Percentiles rank a stretch among this genome's conserved stretches.
These are phyloP conservation scores for Tautogolabrus adspersus DNA, from an alignment of 2,113 vertebrate species.

Conservation along the genomic window DNA sequence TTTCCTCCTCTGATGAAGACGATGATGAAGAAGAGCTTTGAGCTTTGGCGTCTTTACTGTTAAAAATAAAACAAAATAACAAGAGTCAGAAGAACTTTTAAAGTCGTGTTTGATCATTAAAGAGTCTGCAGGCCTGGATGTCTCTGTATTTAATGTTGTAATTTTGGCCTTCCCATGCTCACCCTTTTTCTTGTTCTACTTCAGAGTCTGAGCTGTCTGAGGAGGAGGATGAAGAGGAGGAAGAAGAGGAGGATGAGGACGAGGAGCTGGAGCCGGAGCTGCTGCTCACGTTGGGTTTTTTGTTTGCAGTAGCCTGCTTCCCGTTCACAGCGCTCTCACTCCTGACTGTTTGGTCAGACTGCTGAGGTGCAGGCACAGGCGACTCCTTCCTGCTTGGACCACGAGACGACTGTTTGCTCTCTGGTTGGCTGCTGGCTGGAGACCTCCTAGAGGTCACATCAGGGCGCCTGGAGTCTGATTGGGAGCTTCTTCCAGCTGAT, in stretches of 20 bases:
- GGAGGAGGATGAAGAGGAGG: constrained; percentile 79
- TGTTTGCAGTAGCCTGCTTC: constrained; percentile 48
- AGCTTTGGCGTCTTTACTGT: constrained; percentile 51
- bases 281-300: constrained; percentile 62
- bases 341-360: neutral
- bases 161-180: constrained; percentile 20
- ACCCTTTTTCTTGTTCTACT: constrained; percentile 76
- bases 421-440: constrained; percentile 52
- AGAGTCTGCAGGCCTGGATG: neutral
- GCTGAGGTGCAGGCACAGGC: neutral
- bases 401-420: constrained; percentile 28
- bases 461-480: constrained; percentile 11
- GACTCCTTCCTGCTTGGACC: constrained; percentile 45
- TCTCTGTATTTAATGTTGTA: neutral
- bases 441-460: constrained; percentile 29
- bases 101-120: too few species aligned
- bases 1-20: constrained; percentile 80
- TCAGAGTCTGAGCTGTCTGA: constrained; percentile 85
- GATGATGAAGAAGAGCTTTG: constrained; percentile 72
- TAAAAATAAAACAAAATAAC: neutral
- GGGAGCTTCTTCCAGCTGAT: constrained; percentile 15
- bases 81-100: neutral
- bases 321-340: constrained; percentile 65
- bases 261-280: constrained; percentile 80
- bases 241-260: constrained; percentile 70